Evolutionary conservation across 2,888 invertebrate species (phyloP).

Genomic region (Brachyptera putata): DNA sequence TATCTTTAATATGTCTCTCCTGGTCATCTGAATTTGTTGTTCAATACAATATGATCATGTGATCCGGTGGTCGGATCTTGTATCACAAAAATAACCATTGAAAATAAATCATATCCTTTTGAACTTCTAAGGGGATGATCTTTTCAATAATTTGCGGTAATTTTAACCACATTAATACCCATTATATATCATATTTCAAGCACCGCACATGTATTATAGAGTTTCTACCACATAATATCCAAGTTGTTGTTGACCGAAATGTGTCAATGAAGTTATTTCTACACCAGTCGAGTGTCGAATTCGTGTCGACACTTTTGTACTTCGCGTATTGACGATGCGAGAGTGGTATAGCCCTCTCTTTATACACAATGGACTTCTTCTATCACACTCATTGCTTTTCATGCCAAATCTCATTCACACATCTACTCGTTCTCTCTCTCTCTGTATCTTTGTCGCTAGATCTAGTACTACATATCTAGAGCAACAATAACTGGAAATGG

Average conservation of each 20-base stretch:
- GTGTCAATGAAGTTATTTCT: conserved; percentile 8
- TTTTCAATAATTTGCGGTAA: conserved; percentile 9
- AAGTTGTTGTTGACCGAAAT: not conserved
- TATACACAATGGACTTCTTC: not conserved
- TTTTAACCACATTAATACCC: not conserved
- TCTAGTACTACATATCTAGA: not conserved
- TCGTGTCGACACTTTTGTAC: not conserved
- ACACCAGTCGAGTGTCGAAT: not conserved
- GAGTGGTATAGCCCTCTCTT: not conserved
- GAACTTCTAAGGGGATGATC: not conserved
- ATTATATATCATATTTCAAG: not conserved
- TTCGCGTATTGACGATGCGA: not conserved
- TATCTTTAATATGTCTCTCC: too few species aligned
- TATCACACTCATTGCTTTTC: not conserved
- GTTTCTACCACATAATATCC: too few species aligned
- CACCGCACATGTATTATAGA: too few species aligned
- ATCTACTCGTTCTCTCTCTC: too few species aligned
- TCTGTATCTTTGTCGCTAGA: not conserved
- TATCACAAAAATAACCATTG: too few species aligned
- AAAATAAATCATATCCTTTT: too few species aligned
- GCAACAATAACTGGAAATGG: not conserved
- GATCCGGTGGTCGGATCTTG: too few species aligned
- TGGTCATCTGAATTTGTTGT: too few species aligned
- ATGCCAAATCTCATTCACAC: not conserved
- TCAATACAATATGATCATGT: too few species aligned